Conservation (phyloP, 2,888 invertebrate genomes). For the Marronus borbonicus region DNA sequence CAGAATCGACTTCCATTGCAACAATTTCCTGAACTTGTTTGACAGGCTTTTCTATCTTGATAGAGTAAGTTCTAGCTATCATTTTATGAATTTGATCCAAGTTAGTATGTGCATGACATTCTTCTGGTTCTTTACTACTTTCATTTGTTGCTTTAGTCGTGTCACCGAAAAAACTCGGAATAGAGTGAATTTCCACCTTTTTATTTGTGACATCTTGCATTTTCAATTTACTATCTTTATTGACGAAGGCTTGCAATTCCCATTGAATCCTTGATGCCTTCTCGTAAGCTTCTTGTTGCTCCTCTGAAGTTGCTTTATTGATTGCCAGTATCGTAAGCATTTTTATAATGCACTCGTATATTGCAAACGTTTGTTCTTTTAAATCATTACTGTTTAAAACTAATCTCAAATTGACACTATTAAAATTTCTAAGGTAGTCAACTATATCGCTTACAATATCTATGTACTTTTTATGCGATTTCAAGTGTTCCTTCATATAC, state of each 20-base stretch:
- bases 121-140: neutral
- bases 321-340: constrained; percentile 5
- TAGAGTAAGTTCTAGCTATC: neutral
- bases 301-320: neutral
- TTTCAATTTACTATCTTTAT: neutral
- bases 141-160: too few relatives aligned
- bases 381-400: neutral
- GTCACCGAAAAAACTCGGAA: neutral
- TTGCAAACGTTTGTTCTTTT: neutral
- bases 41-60: neutral
- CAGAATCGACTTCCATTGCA: constrained; percentile 5
- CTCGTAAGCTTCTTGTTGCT: constrained; percentile 5
- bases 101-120: neutral
- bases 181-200: neutral
- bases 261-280: neutral
- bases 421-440: constrained; percentile 10
- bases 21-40: neutral
- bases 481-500: constrained; percentile 1
- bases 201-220: neutral
- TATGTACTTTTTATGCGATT: neutral
- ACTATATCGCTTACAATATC: neutral
- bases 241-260: neutral
- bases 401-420: neutral
- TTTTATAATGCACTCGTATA: neutral
- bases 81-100: constrained; percentile 1